Evolutionary conservation across 92 coral and sea anemone species (phyloP).

Genomic region (Ricordea florida): DNA sequence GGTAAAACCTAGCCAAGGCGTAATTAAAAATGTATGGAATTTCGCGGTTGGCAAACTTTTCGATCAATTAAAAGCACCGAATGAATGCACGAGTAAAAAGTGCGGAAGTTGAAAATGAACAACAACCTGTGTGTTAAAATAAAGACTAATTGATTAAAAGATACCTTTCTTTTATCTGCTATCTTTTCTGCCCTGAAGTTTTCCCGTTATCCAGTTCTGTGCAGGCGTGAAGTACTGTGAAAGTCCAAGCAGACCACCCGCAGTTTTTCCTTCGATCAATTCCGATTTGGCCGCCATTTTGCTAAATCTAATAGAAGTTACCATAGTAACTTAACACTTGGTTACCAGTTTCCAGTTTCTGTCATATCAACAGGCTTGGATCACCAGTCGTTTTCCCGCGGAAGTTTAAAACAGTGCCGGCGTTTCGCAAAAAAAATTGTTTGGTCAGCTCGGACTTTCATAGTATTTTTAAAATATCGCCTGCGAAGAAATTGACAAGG

Average conservation of each 20-base stretch:
- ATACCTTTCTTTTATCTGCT: background rate
- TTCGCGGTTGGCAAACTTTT: background rate
- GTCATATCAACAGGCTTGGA: background rate
- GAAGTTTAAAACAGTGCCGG: background rate
- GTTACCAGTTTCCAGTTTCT: background rate
- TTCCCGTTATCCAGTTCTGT: no score
- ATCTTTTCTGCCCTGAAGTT: background rate
- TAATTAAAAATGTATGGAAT: background rate
- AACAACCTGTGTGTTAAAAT: background rate
- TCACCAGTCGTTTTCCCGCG: background rate
- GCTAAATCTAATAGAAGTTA: background rate
- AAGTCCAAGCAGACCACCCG: background rate
- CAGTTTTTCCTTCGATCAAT: background rate
- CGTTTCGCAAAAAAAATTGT: background rate
- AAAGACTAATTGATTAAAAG: background rate
- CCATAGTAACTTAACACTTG: background rate
- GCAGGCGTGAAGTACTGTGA: background rate
- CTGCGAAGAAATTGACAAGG: no score
- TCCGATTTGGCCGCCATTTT: background rate
- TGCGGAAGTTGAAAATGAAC: background rate
- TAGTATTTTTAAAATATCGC: no score
- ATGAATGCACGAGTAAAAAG: slow-evolving; percentile 1
- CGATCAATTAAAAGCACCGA: background rate
- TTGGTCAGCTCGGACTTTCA: no score
- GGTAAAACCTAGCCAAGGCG: background rate